These are phyloP conservation scores for Hippocampus mohnikei DNA, from an alignment of 2,113 vertebrate genomes.

Conservation along the genomic window DNA sequence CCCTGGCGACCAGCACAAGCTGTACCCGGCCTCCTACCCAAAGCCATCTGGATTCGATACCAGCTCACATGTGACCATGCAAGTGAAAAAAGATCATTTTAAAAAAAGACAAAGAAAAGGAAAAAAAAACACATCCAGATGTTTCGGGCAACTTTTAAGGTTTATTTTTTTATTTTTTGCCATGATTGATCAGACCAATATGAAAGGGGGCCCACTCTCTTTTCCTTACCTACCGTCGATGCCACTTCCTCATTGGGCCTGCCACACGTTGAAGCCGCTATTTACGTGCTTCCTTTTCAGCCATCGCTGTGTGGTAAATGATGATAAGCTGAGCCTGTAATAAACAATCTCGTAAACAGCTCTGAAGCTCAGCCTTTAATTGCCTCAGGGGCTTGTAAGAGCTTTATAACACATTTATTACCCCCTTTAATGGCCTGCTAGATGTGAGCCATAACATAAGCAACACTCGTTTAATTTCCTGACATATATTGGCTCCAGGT, in stretches of 20 bases:
- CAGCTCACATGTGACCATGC: background rate
- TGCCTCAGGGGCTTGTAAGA: constrained; percentile 66
- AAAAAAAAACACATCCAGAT: no score
- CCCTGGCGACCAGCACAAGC: no score
- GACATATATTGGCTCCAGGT: constrained; percentile 56
- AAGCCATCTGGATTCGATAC: background rate
- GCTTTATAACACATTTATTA: constrained; percentile 75
- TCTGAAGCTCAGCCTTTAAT: constrained; percentile 63
- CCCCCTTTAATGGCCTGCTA: constrained; percentile 61
- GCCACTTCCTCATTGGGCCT: constrained; percentile 24
- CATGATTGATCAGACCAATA: background rate
- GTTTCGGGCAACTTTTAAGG: background rate
- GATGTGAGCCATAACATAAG: constrained; percentile 61
- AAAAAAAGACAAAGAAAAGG: background rate
- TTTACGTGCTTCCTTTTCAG: constrained; percentile 56
- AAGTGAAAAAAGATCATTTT: background rate
- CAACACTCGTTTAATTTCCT: constrained; percentile 57
- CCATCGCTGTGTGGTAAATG: constrained; percentile 57
- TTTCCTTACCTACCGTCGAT: constrained; percentile 23
- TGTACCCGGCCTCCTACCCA: background rate
- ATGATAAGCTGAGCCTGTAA: constrained; percentile 68
- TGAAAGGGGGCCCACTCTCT: constrained; percentile 13
- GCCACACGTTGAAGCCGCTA: constrained; percentile 38
- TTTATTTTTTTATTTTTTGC: background rate
- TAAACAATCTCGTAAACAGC: constrained; percentile 74